Percentiles rank a stretch among this genome's conserved stretches.
phyloP scores from a whole-genome alignment of 2,888 invertebrate species.

The Caenorhabditis sp. region DNA sequence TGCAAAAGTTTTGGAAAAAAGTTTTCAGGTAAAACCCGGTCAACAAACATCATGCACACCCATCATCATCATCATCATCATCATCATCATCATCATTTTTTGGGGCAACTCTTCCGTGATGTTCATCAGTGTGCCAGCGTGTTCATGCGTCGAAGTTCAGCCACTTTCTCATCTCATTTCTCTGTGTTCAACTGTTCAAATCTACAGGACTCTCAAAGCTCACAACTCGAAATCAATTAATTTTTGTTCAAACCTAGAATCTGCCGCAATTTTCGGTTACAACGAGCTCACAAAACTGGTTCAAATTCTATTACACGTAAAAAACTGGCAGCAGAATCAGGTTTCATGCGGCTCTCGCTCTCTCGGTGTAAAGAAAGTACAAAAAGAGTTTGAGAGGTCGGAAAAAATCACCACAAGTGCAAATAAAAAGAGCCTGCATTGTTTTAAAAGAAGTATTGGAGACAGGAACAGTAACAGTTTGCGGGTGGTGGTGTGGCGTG shows the following conservation, averaged over 20 bases:
- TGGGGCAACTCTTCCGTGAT: neutral
- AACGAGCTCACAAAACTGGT: neutral
- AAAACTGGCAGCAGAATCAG: too few relatives aligned
- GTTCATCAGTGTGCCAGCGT: neutral
- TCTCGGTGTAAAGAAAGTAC: conserved; percentile 1
- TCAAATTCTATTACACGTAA: too few relatives aligned
- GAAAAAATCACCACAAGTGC: conserved; percentile 37
- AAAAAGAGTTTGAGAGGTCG: conserved; percentile 18
- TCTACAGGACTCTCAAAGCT: too few relatives aligned
- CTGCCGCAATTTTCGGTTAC: neutral
- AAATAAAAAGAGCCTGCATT: too few relatives aligned
- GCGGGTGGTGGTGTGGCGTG: conserved; percentile 1
- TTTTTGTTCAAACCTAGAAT: neutral
- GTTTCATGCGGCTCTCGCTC: neutral
- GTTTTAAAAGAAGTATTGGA: too few relatives aligned
- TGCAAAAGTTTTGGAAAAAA: neutral
- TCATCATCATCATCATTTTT: conserved; percentile 2
- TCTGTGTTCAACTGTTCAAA: too few relatives aligned
- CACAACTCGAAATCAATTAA: too few relatives aligned
- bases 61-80: conserved; percentile 27
- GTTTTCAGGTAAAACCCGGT: conserved; percentile 41
- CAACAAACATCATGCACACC: conserved; percentile 56
- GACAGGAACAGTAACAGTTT: too few relatives aligned
- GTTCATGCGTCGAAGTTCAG: neutral
- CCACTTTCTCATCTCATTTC: too few relatives aligned